Evolutionary conservation across 2,888 invertebrate species (phyloP), one percentile per base, ranked within the genome.

Genomic region (Dorcus parallelipipedus): DNA sequence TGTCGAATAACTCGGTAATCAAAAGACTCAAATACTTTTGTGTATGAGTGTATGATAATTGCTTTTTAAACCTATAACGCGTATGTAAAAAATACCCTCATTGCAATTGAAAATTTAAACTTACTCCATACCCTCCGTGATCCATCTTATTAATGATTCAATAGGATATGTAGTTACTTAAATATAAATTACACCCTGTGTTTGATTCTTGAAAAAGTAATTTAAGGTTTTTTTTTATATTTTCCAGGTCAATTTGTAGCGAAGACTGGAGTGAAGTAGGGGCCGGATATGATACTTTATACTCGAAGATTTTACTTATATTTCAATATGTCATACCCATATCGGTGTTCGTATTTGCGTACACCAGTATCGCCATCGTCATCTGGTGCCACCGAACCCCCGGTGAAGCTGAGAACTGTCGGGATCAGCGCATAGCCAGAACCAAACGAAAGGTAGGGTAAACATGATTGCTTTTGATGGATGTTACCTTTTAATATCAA

Each of bases 331-430:
- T 91, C 60, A 81, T 95, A 63, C 95, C 95, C 0, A 81, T 94
- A 62, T 76, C 84, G 23, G 92, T 93, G 42, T 83, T 95, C 10
- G 81, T 93, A 57, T 91, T 90, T 75, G 93, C 95, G 0, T 95
- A 95, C 74, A 87, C 89, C 1, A 85, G 91, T 65, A 95, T 95
- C 60, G 94, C 90, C 0, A 83, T 90, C 50, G 89, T 90, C 9
- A 92, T 95, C 47, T 94, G 94, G 93, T 92, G 92, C 20, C 90
- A 91, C 64, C 82, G 88, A 40, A 89, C 91, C 6, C 94, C 95
- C 0, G 95, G 95, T 0, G 95, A 95, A 76, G 94, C 94, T 0
- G 90, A 93, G 73, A 87, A 89, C 60, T 86, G 84, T 5, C 81
- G 95, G 47, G 95, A 95, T 79, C 86, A 88, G 65, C 83, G 93